Evolutionary conservation across 2,888 invertebrate genomes (phyloP).

Genomic region (Eupithecia subumbrata): DNA sequence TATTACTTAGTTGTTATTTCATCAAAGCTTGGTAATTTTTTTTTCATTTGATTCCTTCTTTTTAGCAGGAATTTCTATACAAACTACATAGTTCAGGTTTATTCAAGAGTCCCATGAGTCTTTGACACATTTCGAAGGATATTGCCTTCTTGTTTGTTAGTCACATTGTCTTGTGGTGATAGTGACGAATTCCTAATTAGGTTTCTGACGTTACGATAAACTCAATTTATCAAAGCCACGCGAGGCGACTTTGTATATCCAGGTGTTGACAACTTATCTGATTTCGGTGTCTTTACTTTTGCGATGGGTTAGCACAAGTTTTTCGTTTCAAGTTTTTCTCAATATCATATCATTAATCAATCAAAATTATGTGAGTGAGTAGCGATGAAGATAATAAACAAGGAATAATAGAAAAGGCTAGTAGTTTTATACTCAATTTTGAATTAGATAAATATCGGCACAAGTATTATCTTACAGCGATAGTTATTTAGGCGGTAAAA

Average conservation of each 20-base stretch:
- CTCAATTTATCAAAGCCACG: constrained; percentile 73
- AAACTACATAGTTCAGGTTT: constrained; percentile 23
- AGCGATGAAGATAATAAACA: background rate
- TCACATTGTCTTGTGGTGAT: constrained; percentile 39
- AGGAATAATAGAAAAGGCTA: too few relatives aligned
- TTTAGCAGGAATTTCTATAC: background rate
- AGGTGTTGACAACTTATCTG: constrained; percentile 37
- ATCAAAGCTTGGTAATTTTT: background rate
- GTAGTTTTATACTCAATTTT: background rate
- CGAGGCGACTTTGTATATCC: constrained; percentile 67
- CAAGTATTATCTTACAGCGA: background rate
- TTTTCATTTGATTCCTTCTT: background rate
- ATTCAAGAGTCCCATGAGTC: constrained; percentile 37
- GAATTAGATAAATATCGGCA: background rate
- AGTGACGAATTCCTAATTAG: constrained; percentile 61
- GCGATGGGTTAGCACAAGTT: constrained; percentile 20
- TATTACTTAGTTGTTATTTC: background rate
- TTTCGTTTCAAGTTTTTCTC: constrained; percentile 40
- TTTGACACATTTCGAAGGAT: constrained; percentile 3
- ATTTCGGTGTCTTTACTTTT: constrained; percentile 39
- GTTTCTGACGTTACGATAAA: constrained; percentile 68
- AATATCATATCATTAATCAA: constrained; percentile 38
- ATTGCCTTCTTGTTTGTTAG: background rate
- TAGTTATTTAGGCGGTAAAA: constrained; percentile 22
- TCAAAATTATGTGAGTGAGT: background rate